A percentile compares a stretch with the other conserved stretches of the same genome.
Conservation (phyloP, 2,888 invertebrate genomes). For the Ochlodes sylvanus region DNA sequence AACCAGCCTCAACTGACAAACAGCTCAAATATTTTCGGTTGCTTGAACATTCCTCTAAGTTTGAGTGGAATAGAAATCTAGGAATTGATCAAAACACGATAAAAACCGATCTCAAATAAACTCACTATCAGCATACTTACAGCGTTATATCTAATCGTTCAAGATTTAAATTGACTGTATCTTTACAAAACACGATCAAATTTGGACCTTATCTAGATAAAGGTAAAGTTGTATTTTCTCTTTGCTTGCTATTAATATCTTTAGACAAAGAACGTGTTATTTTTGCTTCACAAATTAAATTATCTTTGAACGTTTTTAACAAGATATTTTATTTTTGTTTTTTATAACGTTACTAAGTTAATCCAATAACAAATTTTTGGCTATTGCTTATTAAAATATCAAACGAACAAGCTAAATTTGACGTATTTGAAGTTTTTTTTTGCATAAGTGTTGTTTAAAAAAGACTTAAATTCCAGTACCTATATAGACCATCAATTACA, state of each 20-base stretch:
- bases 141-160: slow-evolving; percentile 4
- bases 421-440: too few relatives aligned
- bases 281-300: slow-evolving; percentile 6
- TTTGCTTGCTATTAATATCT: neutral
- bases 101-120: neutral
- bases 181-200: neutral
- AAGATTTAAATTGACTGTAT: slow-evolving; percentile 5
- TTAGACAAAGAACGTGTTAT: neutral
- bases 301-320: neutral
- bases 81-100: neutral
- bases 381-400: too few relatives aligned
- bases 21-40: too few relatives aligned
- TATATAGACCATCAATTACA: too few relatives aligned
- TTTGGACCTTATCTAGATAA: neutral
- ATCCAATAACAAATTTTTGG: too few relatives aligned
- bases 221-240: neutral
- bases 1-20: too few relatives aligned
- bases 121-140: slow-evolving; percentile 1
- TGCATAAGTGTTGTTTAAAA: too few relatives aligned
- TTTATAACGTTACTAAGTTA: too few relatives aligned
- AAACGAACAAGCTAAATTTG: too few relatives aligned
- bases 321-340: too few relatives aligned
- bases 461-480: too few relatives aligned
- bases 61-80: neutral
- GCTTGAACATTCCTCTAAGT: too few relatives aligned